Conservation (phyloP, 2,888 invertebrate species). For the Epinotia bilunana region DNA sequence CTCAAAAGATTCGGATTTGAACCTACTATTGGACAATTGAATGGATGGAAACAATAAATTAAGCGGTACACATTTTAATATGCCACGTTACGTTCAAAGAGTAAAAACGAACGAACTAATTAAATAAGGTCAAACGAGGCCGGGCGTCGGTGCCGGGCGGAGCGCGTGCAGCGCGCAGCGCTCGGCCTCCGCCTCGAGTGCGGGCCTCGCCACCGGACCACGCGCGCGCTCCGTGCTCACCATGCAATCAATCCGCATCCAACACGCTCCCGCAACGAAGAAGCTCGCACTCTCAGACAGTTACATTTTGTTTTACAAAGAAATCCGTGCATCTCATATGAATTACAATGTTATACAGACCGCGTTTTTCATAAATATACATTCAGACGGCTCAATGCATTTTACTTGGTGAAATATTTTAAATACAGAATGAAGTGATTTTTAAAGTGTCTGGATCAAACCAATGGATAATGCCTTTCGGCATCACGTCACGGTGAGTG, state of each 20-base stretch:
- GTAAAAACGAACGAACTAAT: slow-evolving; percentile 83
- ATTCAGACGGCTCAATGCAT: slow-evolving; percentile 31
- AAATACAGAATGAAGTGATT: slow-evolving; percentile 30
- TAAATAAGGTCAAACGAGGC: slow-evolving; percentile 84
- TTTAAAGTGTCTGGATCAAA: slow-evolving; percentile 36
- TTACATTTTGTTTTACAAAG: slow-evolving; percentile 31
- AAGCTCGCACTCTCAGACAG: slow-evolving; percentile 21
- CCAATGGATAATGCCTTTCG: slow-evolving; percentile 25
- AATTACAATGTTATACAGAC: slow-evolving; percentile 39
- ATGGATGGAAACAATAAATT: slow-evolving; percentile 77
- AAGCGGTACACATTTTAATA: slow-evolving; percentile 79
- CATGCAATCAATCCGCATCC: slow-evolving; percentile 42
- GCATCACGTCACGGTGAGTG: slow-evolving; percentile 31
- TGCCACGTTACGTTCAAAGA: slow-evolving; percentile 77
- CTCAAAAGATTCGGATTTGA: slow-evolving; percentile 31
- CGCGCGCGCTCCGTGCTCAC: slow-evolving; percentile 57
- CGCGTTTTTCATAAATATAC: slow-evolving; percentile 42
- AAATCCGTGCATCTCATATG: slow-evolving; percentile 31
- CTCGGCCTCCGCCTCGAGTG: slow-evolving; percentile 54
- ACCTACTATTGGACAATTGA: slow-evolving; percentile 55
- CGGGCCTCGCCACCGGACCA: slow-evolving; percentile 48
- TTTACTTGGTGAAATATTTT: slow-evolving; percentile 36
- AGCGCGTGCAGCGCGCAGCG: slow-evolving; percentile 50
- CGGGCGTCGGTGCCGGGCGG: slow-evolving; percentile 57
- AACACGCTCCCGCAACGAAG: slow-evolving; percentile 45